Base-by-base conservation (phyloP, 2,113 vertebrate genomes). In the Paradoxurus hermaphroditus region DNA sequence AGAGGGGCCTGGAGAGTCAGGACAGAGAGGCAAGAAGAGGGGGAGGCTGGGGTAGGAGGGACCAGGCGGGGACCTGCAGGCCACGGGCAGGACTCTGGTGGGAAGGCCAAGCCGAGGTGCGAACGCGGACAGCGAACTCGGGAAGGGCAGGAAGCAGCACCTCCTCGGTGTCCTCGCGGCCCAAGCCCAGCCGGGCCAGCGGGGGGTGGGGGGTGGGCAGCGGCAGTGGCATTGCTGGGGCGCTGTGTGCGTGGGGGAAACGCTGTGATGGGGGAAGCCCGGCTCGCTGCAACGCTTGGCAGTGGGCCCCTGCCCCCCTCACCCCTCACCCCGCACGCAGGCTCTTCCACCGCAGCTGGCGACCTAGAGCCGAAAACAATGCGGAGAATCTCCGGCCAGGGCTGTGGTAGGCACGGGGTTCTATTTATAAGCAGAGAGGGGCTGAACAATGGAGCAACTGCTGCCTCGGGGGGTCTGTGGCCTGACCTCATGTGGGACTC, bases 371-470 rank as follows among this genome's bases (percentile, higher is more conserved):
- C 12, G 5, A 62, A 23, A 97, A 96, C 97, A 91, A 96, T 91
- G 94, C 0, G 1, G 85, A 88, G 97, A 77, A 97, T 97, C 97
- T 95, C 94, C 13, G 67, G 95, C 56, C n/a, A 6, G 90, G 75
- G 59, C 72, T 59, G 94, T 2, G 63, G 90, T n/a, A 29, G 63
- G 88, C 90, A 78, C 0, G 0, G 44, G 56, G 7, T 59, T 94
- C 98, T 98, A 98, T 98, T 98, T 98, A 93, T 97, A 97, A 90
- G 78, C 18, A 7, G n/a, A 31, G 73, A 86, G 68, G 36, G 46
- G 86, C 51, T 18, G 59, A 62, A 84, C 90, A 62, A 81, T 53
- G 78, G 6, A 59, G 86, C 92, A 73, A 67, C 96, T 72, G 95
- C 34, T 0, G 13, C 63, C 72, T 62, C 16, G 3, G 25, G 34